These are phyloP conservation scores for Hypomesus transpacificus DNA, from an alignment of 2,113 vertebrate species.

Conservation along the genomic window DNA sequence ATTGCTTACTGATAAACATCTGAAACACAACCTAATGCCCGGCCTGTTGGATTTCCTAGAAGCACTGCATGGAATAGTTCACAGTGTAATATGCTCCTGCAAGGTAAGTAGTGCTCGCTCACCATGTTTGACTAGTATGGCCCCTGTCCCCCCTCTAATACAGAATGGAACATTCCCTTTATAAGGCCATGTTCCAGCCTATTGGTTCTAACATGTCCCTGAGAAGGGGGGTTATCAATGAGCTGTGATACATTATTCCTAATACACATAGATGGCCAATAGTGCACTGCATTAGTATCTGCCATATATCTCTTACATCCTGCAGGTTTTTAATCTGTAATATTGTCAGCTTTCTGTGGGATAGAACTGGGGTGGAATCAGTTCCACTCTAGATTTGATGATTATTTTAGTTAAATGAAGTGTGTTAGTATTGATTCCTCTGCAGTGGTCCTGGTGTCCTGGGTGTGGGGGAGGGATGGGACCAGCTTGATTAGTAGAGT, in stretches of 20 bases:
- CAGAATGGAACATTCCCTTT: conserved; percentile 19
- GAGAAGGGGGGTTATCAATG: neutral
- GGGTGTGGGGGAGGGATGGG: neutral
- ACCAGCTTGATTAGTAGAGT: conserved; percentile 6
- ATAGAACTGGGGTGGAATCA: too few relatives aligned
- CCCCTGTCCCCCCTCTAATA: neutral
- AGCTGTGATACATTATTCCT: conserved; percentile 6
- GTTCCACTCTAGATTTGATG: too few relatives aligned
- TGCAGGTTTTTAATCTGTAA: too few relatives aligned
- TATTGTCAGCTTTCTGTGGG: too few relatives aligned
- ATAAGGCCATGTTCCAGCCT: neutral
- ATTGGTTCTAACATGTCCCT: conserved; percentile 16
- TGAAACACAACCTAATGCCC: conserved; percentile 1
- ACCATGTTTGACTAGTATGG: neutral
- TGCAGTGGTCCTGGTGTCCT: neutral
- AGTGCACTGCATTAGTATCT: too few relatives aligned
- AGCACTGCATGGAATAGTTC: neutral
- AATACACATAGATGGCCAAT: neutral
- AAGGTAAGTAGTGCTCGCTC: neutral
- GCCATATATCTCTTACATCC: too few relatives aligned
- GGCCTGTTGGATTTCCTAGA: conserved; percentile 20
- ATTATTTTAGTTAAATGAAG: neutral
- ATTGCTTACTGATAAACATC: conserved; percentile 48
- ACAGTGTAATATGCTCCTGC: neutral
- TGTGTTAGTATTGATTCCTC: neutral